These are phyloP conservation scores for Odontophorus gujanensis DNA, from an alignment of 2,113 vertebrate genomes.

Conservation along the genomic window DNA sequence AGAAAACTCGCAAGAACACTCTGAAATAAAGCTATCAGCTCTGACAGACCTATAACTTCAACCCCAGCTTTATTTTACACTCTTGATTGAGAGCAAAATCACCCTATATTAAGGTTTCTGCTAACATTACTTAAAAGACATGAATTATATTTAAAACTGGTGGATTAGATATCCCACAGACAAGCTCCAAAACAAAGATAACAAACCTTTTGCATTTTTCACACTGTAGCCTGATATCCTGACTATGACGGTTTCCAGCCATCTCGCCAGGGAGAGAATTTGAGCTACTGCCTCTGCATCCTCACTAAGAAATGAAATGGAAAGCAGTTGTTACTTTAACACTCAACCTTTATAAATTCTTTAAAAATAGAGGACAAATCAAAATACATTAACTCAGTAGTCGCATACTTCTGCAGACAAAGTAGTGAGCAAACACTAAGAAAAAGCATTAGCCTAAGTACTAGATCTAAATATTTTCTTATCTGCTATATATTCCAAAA, in stretches of 20 bases:
- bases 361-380: not conserved
- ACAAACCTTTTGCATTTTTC: constrained; percentile 80
- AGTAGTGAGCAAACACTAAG: not conserved
- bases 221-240: constrained; percentile 86
- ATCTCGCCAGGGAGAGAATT: constrained; percentile 87
- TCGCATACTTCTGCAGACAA: not conserved
- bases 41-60: not conserved
- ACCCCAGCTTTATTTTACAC: not conserved
- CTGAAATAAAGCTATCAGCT: not conserved
- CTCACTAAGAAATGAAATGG: constrained; percentile 74
- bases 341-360: not conserved
- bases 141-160: not conserved
- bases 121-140: not conserved
- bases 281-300: constrained; percentile 90
- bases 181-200: not conserved
- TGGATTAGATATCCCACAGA: not conserved
- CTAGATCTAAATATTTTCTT: not conserved
- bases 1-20: not conserved
- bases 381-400: not conserved
- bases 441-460: not conserved
- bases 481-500: not conserved
- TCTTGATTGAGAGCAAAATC: not conserved
- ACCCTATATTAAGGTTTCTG: not conserved
- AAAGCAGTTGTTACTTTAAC: constrained; percentile 54
- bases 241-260: constrained; percentile 89